Conservation (phyloP, 2,797 vertebrate species). For the Champsocephalus esox region DNA sequence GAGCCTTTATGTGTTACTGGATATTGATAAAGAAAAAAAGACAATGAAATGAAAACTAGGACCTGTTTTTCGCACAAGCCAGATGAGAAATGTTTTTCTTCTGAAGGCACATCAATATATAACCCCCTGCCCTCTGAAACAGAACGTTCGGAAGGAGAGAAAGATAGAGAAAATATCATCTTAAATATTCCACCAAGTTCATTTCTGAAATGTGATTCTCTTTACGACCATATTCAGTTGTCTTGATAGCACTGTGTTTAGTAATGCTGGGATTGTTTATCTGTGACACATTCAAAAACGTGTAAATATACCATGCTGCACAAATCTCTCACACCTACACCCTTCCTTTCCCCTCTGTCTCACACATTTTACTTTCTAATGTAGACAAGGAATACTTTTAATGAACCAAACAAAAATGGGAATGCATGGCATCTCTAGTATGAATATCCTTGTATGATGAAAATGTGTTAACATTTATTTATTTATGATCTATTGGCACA, state of each 20-base stretch:
- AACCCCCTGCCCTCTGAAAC: slow-evolving; percentile 60
- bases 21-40: slow-evolving; percentile 47
- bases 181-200: slow-evolving; percentile 73
- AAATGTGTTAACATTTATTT: slow-evolving; percentile 6
- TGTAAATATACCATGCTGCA: slow-evolving; percentile 47
- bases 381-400: slow-evolving; percentile 34
- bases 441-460: neutral
- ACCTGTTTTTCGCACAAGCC: slow-evolving; percentile 53
- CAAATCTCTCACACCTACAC: slow-evolving; percentile 1
- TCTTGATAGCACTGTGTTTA: slow-evolving; percentile 44
- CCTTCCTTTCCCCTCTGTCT: neutral
- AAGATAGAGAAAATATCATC: slow-evolving; percentile 50
- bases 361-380: slow-evolving; percentile 13
- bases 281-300: slow-evolving; percentile 52
- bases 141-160: slow-evolving; percentile 40
- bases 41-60: slow-evolving; percentile 53
- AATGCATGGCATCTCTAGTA: slow-evolving; percentile 55
- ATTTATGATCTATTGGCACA: slow-evolving; percentile 63
- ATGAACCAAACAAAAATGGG: slow-evolving; percentile 46
- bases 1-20: slow-evolving; percentile 45
- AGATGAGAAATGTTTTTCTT: slow-evolving; percentile 34
- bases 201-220: slow-evolving; percentile 59
- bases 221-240: slow-evolving; percentile 24
- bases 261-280: slow-evolving; percentile 55
- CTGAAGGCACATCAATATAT: slow-evolving; percentile 83